Percentiles rank a stretch among this genome's conserved stretches.
Conservation (phyloP, 2,888 invertebrate species). For the Cecidostiba fungosa region DNA sequence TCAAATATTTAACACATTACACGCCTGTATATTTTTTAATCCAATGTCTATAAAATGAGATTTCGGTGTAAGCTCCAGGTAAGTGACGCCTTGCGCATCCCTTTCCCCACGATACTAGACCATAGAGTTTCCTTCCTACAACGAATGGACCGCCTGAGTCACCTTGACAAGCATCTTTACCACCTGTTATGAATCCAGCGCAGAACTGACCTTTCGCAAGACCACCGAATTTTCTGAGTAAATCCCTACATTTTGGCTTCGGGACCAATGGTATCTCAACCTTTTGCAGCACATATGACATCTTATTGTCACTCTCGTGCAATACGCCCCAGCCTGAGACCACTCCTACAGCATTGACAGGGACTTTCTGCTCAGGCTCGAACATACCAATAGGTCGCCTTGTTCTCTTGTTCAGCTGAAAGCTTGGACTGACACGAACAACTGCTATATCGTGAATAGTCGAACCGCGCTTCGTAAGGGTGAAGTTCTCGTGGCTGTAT, state of each 20-base stretch:
- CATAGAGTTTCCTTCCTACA: not conserved
- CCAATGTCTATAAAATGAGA: not conserved
- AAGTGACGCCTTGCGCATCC: not conserved
- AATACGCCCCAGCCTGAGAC: not conserved
- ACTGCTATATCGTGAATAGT: not conserved
- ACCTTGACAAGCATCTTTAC: not conserved
- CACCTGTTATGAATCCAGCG: not conserved
- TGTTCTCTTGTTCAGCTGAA: not conserved
- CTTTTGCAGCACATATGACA: not conserved
- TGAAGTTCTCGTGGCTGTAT: not conserved
- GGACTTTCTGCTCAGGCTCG: not conserved
- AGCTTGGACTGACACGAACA: not conserved
- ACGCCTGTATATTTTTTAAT: not conserved
- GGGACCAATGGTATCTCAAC: not conserved
- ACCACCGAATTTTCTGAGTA: not conserved
- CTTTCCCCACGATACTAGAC: not conserved
- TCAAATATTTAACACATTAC: not conserved
- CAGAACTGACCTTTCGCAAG: not conserved
- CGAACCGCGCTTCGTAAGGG: not conserved
- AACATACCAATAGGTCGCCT: not conserved
- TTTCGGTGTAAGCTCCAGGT: not conserved
- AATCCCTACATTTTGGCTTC: not conserved
- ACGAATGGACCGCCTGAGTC: not conserved
- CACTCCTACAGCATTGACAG: not conserved
- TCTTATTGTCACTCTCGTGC: not conserved